phyloP scores from a whole-genome alignment of 1,140 invertebrate genomes.

The Drosophila subobscura region DNA sequence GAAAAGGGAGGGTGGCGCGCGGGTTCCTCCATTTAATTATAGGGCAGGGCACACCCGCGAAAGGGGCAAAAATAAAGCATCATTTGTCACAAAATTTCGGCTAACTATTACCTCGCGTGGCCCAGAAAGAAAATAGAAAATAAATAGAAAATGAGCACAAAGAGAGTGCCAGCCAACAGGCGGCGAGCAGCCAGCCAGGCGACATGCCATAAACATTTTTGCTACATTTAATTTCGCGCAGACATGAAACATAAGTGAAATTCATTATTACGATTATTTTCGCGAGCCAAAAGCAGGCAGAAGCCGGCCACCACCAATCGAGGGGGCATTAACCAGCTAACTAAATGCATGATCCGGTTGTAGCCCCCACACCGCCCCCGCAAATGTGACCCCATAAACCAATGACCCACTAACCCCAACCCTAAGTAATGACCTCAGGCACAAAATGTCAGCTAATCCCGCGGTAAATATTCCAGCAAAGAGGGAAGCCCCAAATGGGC shows the following conservation, averaged over 20 bases:
- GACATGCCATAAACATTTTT: constrained; percentile 73
- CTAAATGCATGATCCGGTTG: constrained; percentile 20
- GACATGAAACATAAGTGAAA: constrained; percentile 78
- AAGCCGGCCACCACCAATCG: constrained; percentile 66
- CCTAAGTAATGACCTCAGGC: constrained; percentile 73
- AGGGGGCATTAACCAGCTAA: constrained; percentile 53
- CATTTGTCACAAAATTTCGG: constrained; percentile 65
- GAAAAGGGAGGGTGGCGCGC: background rate
- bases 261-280: constrained; percentile 66
- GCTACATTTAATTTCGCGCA: constrained; percentile 74
- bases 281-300: constrained; percentile 55
- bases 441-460: constrained; percentile 72
- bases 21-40: constrained; percentile 66
- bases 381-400: constrained; percentile 72
- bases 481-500: constrained; percentile 11
- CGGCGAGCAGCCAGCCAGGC: constrained; percentile 15
- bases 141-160: constrained; percentile 44
- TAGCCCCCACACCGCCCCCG: constrained; percentile 1
- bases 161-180: constrained; percentile 20
- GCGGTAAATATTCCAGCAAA: constrained; percentile 54
- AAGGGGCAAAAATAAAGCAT: constrained; percentile 60
- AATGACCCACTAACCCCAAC: constrained; percentile 78
- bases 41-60: constrained; percentile 40
- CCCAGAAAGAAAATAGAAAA: constrained; percentile 66
- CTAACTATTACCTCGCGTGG: constrained; percentile 68